A percentile compares a stretch with the other conserved stretches of the same genome.
These are phyloP conservation scores for Drosophila virilis DNA, from an alignment of 1,140 invertebrate genomes.

Conservation along the genomic window DNA sequence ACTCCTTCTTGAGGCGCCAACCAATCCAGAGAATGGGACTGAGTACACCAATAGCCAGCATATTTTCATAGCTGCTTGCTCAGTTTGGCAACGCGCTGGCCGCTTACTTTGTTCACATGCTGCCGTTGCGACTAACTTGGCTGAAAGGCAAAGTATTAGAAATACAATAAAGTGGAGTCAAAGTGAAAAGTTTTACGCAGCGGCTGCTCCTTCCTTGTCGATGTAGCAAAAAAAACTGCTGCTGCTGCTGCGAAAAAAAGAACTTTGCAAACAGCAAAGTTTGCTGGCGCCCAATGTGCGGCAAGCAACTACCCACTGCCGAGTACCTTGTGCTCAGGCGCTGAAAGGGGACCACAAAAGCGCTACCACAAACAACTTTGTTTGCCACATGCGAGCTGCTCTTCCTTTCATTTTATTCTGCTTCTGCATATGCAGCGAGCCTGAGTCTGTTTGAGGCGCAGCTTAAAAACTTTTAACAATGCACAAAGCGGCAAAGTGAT, in stretches of 20 bases:
- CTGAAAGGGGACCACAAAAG: conserved; percentile 58
- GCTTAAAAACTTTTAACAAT: conserved; percentile 83
- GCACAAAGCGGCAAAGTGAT: conserved; percentile 83
- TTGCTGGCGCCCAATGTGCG: conserved; percentile 66
- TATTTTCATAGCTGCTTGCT: conserved; percentile 79
- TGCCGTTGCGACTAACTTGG: conserved; percentile 68
- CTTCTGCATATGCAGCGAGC: conserved; percentile 23
- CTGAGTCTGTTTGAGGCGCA: conserved; percentile 71
- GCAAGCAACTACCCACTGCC: conserved; percentile 18
- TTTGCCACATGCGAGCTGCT: conserved; percentile 67
- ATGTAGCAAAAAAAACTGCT: conserved; percentile 58
- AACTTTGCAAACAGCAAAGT: conserved; percentile 76
- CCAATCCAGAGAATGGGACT: background rate
- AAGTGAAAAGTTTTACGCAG: conserved; percentile 83
- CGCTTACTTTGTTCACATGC: conserved; percentile 81
- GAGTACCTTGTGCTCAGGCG: conserved; percentile 56
- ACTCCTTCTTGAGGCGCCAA: background rate
- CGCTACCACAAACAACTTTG: conserved; percentile 81
- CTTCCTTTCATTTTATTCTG: conserved; percentile 1
- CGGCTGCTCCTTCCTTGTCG: conserved; percentile 52
- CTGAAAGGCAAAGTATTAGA: conserved; percentile 82
- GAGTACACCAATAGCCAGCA: conserved; percentile 54
- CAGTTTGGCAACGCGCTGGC: conserved; percentile 70
- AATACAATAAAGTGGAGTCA: conserved; percentile 83
- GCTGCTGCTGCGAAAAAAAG: conserved; percentile 42